A percentile compares a stretch with the other conserved stretches of the same genome.
Conservation (phyloP, 2,797 vertebrate species). For the Scolopax bukidnonensis region DNA sequence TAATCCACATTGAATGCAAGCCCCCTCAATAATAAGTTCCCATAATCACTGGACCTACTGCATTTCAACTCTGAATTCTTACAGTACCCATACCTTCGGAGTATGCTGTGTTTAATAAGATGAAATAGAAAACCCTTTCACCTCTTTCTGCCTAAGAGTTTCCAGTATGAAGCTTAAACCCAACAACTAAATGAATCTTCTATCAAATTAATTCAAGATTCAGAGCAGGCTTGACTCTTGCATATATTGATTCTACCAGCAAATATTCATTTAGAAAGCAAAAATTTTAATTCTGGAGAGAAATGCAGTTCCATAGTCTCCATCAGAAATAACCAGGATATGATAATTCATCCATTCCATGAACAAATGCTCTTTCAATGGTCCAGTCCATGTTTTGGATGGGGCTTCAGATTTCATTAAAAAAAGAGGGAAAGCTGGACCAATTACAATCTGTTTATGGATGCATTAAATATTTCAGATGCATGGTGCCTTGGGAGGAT, state of each 20-base stretch:
- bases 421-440: neutral
- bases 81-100: neutral
- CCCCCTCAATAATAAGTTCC: neutral
- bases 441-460: neutral
- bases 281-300: neutral
- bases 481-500: neutral
- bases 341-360: neutral
- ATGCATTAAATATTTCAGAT: neutral
- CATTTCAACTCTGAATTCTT: neutral
- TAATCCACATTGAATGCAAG: neutral
- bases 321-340: neutral
- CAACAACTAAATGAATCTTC: neutral
- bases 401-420: neutral
- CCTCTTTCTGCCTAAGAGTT: neutral
- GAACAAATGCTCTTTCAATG: neutral
- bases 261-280: neutral
- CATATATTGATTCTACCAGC: neutral
- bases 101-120: neutral
- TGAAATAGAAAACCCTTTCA: neutral
- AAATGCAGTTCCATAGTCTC: neutral
- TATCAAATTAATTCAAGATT: neutral
- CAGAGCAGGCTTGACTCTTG: neutral
- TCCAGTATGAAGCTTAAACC: neutral
- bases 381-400: neutral
- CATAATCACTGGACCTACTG: neutral